These are phyloP conservation scores for Hirtodrosophila trivittata DNA, from an alignment of 2,888 invertebrate genomes.

Conservation along the genomic window DNA sequence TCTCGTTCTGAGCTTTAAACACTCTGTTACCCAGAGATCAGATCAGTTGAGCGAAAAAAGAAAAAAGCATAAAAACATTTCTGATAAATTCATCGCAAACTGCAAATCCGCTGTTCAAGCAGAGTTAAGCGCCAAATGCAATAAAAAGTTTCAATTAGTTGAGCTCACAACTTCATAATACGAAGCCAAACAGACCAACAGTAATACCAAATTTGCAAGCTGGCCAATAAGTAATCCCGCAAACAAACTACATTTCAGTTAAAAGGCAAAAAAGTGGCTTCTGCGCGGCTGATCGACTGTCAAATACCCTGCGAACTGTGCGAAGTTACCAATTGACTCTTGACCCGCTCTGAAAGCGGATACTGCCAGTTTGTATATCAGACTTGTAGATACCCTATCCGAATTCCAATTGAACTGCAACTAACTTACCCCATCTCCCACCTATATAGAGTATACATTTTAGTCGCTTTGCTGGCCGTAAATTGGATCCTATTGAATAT, in stretches of 20 bases:
- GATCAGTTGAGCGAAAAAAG: constrained; percentile 7
- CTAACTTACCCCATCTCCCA: too few relatives aligned
- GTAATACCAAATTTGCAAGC: constrained; percentile 64
- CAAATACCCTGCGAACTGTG: constrained; percentile 9
- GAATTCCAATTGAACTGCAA: too few relatives aligned
- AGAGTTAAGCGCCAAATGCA: constrained; percentile 46
- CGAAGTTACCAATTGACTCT: not conserved
- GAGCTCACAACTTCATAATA: constrained; percentile 75
- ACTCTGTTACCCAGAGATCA: constrained; percentile 14
- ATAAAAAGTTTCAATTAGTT: constrained; percentile 75
- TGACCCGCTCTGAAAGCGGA: too few relatives aligned
- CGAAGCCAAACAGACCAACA: constrained; percentile 56
- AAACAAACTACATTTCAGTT: constrained; percentile 39
- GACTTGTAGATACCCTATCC: too few relatives aligned
- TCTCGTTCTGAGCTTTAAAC: constrained; percentile 17
- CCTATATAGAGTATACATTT: too few relatives aligned
- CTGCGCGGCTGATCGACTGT: not conserved
- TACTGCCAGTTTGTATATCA: too few relatives aligned
- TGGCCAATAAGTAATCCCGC: constrained; percentile 62
- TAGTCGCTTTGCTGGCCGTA: too few relatives aligned
- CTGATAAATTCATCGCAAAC: constrained; percentile 16
- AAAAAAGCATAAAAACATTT: constrained; percentile 35
- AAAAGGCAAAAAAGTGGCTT: too few relatives aligned
- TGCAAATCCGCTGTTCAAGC: constrained; percentile 47
- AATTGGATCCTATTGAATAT: too few relatives aligned